Evolutionary conservation across 1,140 invertebrate species (phyloP), one percentile per base, ranked within the genome.

Genomic region (Solenopsis fugax): DNA sequence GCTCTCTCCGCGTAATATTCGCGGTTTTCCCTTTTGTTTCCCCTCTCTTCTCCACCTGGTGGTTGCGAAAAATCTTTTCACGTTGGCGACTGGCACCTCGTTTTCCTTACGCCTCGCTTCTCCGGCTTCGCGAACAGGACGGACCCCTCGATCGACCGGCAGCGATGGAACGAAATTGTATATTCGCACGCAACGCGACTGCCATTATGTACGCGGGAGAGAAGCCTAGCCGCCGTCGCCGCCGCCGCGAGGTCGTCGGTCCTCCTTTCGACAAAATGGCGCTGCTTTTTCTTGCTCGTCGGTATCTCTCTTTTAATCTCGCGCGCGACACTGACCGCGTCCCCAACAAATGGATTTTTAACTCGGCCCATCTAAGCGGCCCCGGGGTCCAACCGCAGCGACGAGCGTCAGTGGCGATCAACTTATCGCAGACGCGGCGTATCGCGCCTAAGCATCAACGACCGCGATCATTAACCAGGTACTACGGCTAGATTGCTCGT

Each of bases 301-400:
- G 87, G 84, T 86, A 52, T 86, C 77, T 76, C 85, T 60, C 85
- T 88, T 88, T 88, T 88, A 87, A 88, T 87, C 69, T 82, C 85
- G 54, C 37, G 67, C 87, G 72, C 88, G 86, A 87, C 72, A 85
- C 77, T 67, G 52, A 82, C 80, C 67, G 85, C 52, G 65, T 84
- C 65, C 54, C 37, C 64, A 65, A 91, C 90, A 91, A 91, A 92
- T 92, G 91, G 90, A 91, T 87, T 89, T 92, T 91, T 91, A 92
- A 92, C 62, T 87, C 62, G 58, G 52, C 41, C 69, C 80, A 60
- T 84, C 69, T 37, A 60, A 82, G 58, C 52, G n/a, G 18, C 62
- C 64, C 52, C 34, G 18, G n/a, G n/a, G 24, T 69, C 24, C 52
- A 78, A 34, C 60, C 29, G 41, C 29, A 9, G 45, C 34, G 45